Conservation (phyloP, 2,797 vertebrate species). For the Typhlichthys subterraneus region DNA sequence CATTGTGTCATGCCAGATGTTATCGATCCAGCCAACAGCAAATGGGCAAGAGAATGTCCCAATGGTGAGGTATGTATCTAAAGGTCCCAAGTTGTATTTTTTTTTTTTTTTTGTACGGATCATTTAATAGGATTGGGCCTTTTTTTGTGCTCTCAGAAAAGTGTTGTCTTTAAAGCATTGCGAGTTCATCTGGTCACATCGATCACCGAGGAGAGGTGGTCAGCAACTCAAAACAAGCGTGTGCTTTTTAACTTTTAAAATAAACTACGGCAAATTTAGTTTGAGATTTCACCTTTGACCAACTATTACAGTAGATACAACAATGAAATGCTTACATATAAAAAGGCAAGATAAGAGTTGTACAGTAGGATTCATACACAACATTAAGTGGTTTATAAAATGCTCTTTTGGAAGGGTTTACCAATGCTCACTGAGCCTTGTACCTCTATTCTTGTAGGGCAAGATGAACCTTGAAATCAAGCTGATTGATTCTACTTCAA, state of each 20-base stretch:
- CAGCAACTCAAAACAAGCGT: too few species aligned
- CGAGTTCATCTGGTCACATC: too few species aligned
- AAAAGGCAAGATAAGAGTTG: too few species aligned
- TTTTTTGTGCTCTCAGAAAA: neutral
- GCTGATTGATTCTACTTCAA: conserved; percentile 37
- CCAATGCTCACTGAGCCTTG: neutral
- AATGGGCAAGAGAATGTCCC: conserved; percentile 82
- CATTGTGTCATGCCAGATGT: conserved; percentile 65
- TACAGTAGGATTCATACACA: too few species aligned
- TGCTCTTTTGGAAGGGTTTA: neutral
- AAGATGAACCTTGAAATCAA: conserved; percentile 63
- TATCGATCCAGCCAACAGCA: conserved; percentile 91
- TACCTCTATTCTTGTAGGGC: conserved; percentile 62
- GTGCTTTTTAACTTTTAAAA: too few species aligned
- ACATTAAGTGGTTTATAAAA: too few species aligned
- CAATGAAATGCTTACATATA: too few species aligned
- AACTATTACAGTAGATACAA: too few species aligned
- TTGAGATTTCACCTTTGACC: too few species aligned
- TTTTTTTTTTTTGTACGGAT: neutral
- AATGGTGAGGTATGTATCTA: conserved; percentile 73
- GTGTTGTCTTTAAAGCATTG: neutral
- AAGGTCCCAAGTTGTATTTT: too few species aligned
- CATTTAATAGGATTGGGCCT: neutral
- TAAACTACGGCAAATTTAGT: too few species aligned
- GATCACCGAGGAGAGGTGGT: too few species aligned